phyloP scores from a whole-genome alignment of 2,113 vertebrate species.

The Macrotus californicus region DNA sequence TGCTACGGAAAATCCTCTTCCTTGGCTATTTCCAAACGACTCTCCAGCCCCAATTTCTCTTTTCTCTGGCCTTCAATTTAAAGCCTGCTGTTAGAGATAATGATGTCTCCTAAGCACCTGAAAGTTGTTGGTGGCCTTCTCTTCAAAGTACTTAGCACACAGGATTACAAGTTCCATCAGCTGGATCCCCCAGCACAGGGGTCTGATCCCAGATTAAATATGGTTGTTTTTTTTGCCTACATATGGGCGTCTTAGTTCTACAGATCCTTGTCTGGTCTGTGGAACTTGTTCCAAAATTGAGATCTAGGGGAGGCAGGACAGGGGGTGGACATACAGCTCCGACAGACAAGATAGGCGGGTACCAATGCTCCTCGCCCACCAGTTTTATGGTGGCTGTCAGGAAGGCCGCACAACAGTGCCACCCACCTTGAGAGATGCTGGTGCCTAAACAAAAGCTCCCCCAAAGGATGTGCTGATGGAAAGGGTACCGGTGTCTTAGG shows the following conservation, averaged over 20 bases:
- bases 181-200: neutral
- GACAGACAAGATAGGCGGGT: neutral
- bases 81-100: neutral
- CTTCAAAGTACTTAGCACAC: constrained; percentile 20
- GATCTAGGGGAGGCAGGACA: neutral
- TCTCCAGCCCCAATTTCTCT: neutral
- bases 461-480: no score
- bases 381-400: accelerated
- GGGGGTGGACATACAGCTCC: neutral
- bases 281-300: neutral
- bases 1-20: neutral
- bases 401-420: neutral
- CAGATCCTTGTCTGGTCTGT: neutral
- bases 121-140: constrained; percentile 12
- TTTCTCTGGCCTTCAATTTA: neutral
- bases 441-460: neutral
- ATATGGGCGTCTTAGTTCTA: neutral
- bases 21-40: neutral
- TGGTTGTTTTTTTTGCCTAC: accelerated
- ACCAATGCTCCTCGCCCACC: accelerated
- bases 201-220: neutral
- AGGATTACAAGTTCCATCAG: neutral
- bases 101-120: constrained; percentile 34
- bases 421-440: neutral
- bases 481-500: neutral